Percentiles rank a stretch among this genome's conserved stretches.
These are phyloP conservation scores for Crax fasciolata DNA, from an alignment of 2,797 vertebrate species.

Conservation along the genomic window DNA sequence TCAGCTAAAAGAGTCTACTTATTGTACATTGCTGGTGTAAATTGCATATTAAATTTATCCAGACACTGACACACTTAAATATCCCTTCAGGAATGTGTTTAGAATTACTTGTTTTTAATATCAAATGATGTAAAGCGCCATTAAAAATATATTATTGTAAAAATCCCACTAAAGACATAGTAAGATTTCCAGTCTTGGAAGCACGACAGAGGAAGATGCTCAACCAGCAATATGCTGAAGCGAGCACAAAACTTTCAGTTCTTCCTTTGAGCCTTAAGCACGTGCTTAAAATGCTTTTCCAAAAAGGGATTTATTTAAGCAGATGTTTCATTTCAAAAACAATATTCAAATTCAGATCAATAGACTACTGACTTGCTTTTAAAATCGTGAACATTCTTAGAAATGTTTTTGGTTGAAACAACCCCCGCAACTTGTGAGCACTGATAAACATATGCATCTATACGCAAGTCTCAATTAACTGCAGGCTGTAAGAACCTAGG, in stretches of 20 bases:
- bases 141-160: slow-evolving; percentile 14
- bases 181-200: slow-evolving; percentile 31
- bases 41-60: slow-evolving; percentile 77
- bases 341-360: slow-evolving; percentile 30
- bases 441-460: slow-evolving; percentile 1
- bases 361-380: neutral
- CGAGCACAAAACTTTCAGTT: slow-evolving; percentile 5
- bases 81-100: slow-evolving; percentile 60
- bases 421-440: slow-evolving; percentile 47
- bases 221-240: neutral
- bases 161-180: neutral
- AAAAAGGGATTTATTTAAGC: neutral
- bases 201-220: neutral
- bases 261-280: neutral
- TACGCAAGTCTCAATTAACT: slow-evolving; percentile 30
- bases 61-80: slow-evolving; percentile 71
- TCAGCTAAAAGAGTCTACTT: slow-evolving; percentile 74
- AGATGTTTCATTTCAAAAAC: neutral
- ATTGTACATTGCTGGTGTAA: slow-evolving; percentile 76
- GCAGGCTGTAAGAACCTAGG: slow-evolving; percentile 46
- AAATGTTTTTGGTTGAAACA: slow-evolving; percentile 45
- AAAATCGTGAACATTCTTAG: slow-evolving; percentile 1
- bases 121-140: neutral
- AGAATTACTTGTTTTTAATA: slow-evolving; percentile 59
- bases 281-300: slow-evolving; percentile 1